These are phyloP conservation scores for Takifugu rubripes DNA, from an alignment of 2,797 vertebrate species.

Conservation along the genomic window DNA sequence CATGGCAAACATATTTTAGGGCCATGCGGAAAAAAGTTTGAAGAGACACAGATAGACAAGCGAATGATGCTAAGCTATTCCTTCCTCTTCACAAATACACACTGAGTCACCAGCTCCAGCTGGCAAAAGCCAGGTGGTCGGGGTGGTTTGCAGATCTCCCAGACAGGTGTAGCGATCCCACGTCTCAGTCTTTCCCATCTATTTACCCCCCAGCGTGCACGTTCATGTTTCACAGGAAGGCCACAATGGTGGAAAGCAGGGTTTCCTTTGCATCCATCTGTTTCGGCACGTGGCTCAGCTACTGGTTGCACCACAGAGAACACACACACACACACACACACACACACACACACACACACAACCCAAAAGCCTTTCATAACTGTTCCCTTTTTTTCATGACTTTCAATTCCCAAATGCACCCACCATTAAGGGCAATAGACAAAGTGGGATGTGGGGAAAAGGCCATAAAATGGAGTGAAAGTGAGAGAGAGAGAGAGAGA, in stretches of 20 bases:
- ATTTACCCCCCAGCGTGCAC: constrained; percentile 22
- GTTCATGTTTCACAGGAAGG: constrained; percentile 5
- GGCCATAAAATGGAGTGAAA: constrained; percentile 8
- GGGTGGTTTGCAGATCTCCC: constrained; percentile 24
- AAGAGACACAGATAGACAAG: no score
- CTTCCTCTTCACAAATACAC: background rate
- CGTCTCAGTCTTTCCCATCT: constrained; percentile 24
- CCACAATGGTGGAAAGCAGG: constrained; percentile 7
- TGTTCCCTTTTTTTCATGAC: constrained; percentile 1
- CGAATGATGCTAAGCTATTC: background rate
- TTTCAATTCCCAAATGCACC: constrained; percentile 17
- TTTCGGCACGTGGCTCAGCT: background rate
- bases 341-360: background rate
- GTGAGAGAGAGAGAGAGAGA: constrained; percentile 2
- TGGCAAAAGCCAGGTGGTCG: constrained; percentile 46
- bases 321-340: background rate
- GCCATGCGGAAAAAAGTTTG: constrained; percentile 1
- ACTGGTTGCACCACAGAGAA: background rate
- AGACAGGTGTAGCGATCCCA: constrained; percentile 27
- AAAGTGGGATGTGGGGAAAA: constrained; percentile 1
- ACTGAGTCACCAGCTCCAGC: constrained; percentile 54
- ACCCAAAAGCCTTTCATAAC: background rate
- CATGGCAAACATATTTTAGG: background rate
- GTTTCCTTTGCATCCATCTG: background rate
- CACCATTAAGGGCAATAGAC: background rate